Conservation (phyloP, 2,797 vertebrate genomes). For the Esox lucius region DNA sequence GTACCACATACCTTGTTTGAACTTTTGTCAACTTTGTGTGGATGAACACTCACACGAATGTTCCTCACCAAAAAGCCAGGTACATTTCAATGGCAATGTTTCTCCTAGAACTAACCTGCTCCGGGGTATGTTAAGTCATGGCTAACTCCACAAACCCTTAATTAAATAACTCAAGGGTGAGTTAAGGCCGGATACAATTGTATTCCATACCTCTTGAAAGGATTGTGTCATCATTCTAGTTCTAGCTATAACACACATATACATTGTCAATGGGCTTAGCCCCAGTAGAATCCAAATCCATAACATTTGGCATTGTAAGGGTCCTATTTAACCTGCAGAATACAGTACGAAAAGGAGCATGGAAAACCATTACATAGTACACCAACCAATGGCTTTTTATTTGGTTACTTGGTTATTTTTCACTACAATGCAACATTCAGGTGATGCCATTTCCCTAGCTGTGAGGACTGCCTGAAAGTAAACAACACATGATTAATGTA, state of each 20-base stretch:
- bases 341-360: conserved; percentile 3
- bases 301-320: neutral
- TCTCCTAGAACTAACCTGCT: no score
- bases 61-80: no score
- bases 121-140: no score
- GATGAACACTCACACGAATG: no score
- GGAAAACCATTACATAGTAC: neutral
- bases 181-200: no score
- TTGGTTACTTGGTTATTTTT: conserved; percentile 35
- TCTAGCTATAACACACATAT: neutral
- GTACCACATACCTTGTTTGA: no score
- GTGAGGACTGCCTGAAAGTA: conserved; percentile 42
- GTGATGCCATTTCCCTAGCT: conserved; percentile 16
- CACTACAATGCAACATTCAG: conserved; percentile 8
- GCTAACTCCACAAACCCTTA: no score
- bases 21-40: no score
- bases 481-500: conserved; percentile 58
- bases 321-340: neutral
- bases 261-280: neutral
- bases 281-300: neutral
- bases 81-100: no score
- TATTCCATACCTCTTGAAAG: no score
- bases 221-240: no score
- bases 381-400: conserved; percentile 63
- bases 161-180: no score